Base-by-base conservation (phyloP, 2,888 invertebrate species). In the Nemotelus pantherinus region DNA sequence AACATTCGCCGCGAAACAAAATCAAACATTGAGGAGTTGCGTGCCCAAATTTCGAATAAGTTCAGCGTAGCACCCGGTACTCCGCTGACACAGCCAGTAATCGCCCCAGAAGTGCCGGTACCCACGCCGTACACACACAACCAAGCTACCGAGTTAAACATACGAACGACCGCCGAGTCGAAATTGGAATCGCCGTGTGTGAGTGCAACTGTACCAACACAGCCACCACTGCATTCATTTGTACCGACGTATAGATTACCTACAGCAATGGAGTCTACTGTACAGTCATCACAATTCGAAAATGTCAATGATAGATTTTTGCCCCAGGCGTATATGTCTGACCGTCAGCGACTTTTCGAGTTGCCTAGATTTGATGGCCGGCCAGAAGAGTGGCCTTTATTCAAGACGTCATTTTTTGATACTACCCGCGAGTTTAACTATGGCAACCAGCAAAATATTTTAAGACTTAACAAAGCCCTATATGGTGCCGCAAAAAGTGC, bases 371-470 rank as follows among this genome's bases (percentile, higher is more conserved):
- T 82, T 72, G 65, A 75, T 43, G 80, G 82, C 2, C 60, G 50
- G 2, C 80, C 81, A 9, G 81, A 81, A 71, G 79, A 82, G 67
- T 82, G 81, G 82, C 81, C 82, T 3, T 80, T 81, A 78, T 82
- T 82, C 25, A 67, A 76, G 2, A 80, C 79, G 0, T 60, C 79
- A 2, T 82, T 60, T 74, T 80, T 47, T 10, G 80, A 81, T 70
- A 80, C 80, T 3, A 79, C 80, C 25, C 43, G 3, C 6, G 77
- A 75, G 50, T 80, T 79, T 63, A 45, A 68, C 10, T 81, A 81
- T 76, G 58, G 79, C 2, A 76, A 80, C 45, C 63, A 79, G 3
- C 80, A 81, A 60, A 81, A 81, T 78, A 65, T 80, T 43, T 50
- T 79, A 7, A 77, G 80, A 6, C 74, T 81, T 5, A 81, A 80